Evolutionary conservation across 2,888 invertebrate genomes (phyloP), one percentile per base, ranked within the genome.

Genomic region (Euzetes globulus): DNA sequence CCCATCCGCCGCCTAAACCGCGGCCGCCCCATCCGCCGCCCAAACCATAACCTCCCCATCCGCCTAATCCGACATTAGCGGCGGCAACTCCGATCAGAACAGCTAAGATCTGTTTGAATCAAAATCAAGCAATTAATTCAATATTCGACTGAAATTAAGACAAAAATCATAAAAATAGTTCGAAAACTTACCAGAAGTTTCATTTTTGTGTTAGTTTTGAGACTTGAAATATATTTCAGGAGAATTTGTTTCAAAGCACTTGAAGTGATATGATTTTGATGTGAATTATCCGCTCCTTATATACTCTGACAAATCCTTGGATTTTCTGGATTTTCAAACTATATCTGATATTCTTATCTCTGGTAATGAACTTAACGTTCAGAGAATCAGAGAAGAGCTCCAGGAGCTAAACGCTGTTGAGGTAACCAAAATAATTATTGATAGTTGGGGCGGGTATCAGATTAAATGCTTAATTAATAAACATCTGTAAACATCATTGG

Each of bases 301-400:
- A 63, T 63, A 63, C 63, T 22, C 15, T 3, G 25, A 6, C 9
- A 63, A 33, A 33, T 11, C 63, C 63, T 63, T 63, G 63, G 27
- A 27, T 55, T 25, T 22, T 22, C 19, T 55, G 55, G 22, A 19
- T 55, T 55, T n/a, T 25, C 17, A 29, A 29, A 27, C 27, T 63
- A 63, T 33, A 27, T 19, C 22, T 60, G n/a, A 50, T 19, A 13
- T 29, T 15, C 27, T 60, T 27, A 60, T 60, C 60, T 27, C 19
- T 60, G 60, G 60, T 60, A 60, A 60, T 60, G 60, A 60, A 60
- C 60, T 60, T 60, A 60, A 27, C 41, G 41, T 4, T 11, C 1
- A 52, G n/a, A 22, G n/a, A 19, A 50, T 50, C 50, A 50, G 22
- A 2, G 5, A 22, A 22, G 52, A 22, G 22, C 52, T 52, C 52